Conservation (phyloP, 2,888 invertebrate genomes). For the Tortrix viridana region DNA sequence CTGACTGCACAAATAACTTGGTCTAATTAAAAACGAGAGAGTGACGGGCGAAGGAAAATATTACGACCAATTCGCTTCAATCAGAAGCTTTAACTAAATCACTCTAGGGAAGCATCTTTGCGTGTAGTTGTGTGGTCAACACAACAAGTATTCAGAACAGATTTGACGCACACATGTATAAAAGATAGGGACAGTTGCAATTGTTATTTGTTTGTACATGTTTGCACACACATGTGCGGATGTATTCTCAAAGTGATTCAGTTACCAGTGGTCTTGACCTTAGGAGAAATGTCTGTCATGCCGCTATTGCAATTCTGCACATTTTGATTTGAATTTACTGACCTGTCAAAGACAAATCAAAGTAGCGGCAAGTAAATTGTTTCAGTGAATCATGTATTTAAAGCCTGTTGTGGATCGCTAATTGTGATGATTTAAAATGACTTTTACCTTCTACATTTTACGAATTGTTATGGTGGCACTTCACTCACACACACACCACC, state of each 20-base stretch:
- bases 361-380: not conserved
- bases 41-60: constrained; percentile 48
- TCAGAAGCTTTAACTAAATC: constrained; percentile 54
- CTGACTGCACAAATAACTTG: constrained; percentile 27
- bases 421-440: too few species aligned
- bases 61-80: constrained; percentile 66
- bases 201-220: too few species aligned
- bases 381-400: not conserved
- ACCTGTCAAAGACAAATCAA: not conserved
- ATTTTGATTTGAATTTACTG: constrained; percentile 21
- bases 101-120: too few species aligned
- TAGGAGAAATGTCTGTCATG: constrained; percentile 47
- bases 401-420: not conserved
- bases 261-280: constrained; percentile 57
- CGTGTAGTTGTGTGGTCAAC: too few species aligned
- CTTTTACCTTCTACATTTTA: too few species aligned
- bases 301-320: constrained; percentile 12
- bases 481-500: too few species aligned
- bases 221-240: too few species aligned
- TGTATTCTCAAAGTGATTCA: too few species aligned
- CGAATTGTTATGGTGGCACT: too few species aligned
- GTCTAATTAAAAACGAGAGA: constrained; percentile 47
- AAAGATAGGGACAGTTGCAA: too few species aligned
- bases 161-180: too few species aligned
- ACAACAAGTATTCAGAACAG: too few species aligned